Base-by-base conservation (phyloP, 2,888 invertebrate genomes). In the Eupithecia subumbrata region DNA sequence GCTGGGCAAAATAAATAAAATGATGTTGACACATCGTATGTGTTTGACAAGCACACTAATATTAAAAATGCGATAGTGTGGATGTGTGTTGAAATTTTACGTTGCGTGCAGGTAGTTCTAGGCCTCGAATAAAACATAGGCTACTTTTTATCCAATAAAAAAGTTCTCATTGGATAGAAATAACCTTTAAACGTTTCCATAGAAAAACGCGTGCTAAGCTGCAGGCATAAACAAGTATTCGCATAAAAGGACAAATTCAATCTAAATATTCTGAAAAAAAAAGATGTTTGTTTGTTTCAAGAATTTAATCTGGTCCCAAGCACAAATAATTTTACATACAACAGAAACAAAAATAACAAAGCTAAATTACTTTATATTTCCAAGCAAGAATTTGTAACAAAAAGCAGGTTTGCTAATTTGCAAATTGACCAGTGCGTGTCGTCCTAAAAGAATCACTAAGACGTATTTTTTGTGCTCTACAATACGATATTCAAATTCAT, bases 401-500 rank as follows among this genome's bases (percentile, higher is more conserved):
- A 89, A 88, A 88, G 84, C 80, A 81, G 82, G 82, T 87, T 77
- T 79, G 79, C 81, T 84, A 81, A 85, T 86, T 87, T 86, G 85
- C 85, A 81, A 87, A 84, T 84, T 87, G 84, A 79, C 81, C 84
- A 83, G 84, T 84, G 86, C 84, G 83, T 87, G 86, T 82, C 81
- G 80, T 84, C 88, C 86, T 60, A 60, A 60, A 56, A 60, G 60
- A 84, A 87, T 84, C 85, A 83, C 82, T 80, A 74, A 73, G 70
- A 70, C 37, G 52, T 82, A 72, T 22, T 76, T 84, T 87, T 81
- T 73, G 52, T 37, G 76, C 77, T 73, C 34, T 75, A 81, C 70
- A 73, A 77, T 52, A 83, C 86, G 87, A 89, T 91, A 91, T 92
- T 89, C 85, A 89, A 91, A 91, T 94, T 92, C 93, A 88, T 81